Conservation (phyloP, 2,888 invertebrate genomes). For the Ethmia dodecea region DNA sequence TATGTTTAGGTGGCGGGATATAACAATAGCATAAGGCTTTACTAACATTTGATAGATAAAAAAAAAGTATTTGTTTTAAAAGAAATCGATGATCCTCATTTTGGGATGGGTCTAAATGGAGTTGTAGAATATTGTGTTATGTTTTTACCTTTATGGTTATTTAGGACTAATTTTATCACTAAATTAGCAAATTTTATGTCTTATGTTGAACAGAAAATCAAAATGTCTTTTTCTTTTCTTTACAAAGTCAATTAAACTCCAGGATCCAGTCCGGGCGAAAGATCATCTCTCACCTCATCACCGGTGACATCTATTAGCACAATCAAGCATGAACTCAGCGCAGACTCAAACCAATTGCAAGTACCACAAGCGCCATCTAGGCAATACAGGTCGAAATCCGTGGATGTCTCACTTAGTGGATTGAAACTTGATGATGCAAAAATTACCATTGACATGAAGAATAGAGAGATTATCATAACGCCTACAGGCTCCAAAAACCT, state of each 20-base stretch:
- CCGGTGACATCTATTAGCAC: slow-evolving; percentile 51
- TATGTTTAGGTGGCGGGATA: slow-evolving; percentile 27
- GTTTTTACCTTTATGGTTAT: too few species aligned
- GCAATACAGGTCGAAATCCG: slow-evolving; percentile 75
- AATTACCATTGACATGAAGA: slow-evolving; percentile 59
- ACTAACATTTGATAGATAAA: too few species aligned
- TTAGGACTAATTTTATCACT: not conserved
- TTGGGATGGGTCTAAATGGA: too few species aligned
- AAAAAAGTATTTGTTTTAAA: too few species aligned
- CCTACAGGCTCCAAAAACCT: slow-evolving; percentile 53
- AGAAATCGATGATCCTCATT: too few species aligned
- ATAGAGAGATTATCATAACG: slow-evolving; percentile 63
- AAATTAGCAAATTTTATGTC: not conserved
- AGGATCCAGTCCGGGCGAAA: slow-evolving; percentile 69
- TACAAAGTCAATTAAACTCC: slow-evolving; percentile 36
- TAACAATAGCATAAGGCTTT: slow-evolving; percentile 8
- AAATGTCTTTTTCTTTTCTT: slow-evolving; percentile 25
- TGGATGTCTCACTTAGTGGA: slow-evolving; percentile 67
- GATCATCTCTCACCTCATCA: slow-evolving; percentile 58
- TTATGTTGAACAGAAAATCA: slow-evolving; percentile 4
- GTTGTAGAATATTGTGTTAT: too few species aligned
- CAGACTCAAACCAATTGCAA: slow-evolving; percentile 53
- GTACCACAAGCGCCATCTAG: slow-evolving; percentile 54
- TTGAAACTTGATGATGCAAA: slow-evolving; percentile 56
- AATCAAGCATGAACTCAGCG: slow-evolving; percentile 42